Base-by-base conservation (phyloP, 2,113 vertebrate species). In the Silurus meridionalis region DNA sequence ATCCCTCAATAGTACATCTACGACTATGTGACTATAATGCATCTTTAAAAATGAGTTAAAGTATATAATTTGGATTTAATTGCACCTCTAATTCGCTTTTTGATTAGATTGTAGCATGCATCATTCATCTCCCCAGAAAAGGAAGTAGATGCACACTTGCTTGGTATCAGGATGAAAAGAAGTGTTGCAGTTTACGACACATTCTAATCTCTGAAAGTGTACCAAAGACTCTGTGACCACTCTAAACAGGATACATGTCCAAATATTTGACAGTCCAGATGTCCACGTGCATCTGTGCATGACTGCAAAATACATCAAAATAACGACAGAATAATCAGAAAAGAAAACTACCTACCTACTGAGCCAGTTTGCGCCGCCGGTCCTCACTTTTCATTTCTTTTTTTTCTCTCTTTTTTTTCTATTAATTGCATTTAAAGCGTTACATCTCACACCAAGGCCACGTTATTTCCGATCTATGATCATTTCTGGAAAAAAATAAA, bases 331-430 rank as follows among this genome's bases (percentile, higher is more conserved):
- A 75, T 46, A 21, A 21, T 80, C 25, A 5, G 25, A 60, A 48
- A 66, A 25, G 23, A 81, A 81, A 48, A 48, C 55, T 46, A 25
- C 0, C 3, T 15, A 28, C 2, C 53, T 23, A 50, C 48, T 64
- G 80, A 82, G 61, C 61, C 61, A 46, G 60, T n/a, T 82, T 81
- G 80, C 80, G 80, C 60, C 63, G 58, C 60, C 60, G 60, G 37
- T 82, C 60, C 46, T 64, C 37, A 82, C 80, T 82, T 81, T 81
- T 48, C 7, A 19, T 7, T 21, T 52, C 11, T 10, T 5, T 21
- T 25, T 15, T 80, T 80, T 48, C 60, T 58, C 37, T 37, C 37
- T 37, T 37, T 7, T 21, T 15, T 80, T 80, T 48, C 60, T 58
- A 37, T 37, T 37, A 37, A 37, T 37, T 37, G 37, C 37, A 58